These are phyloP conservation scores for Troglohyphantes excavatus DNA, from an alignment of 2,888 invertebrate genomes.

Conservation along the genomic window DNA sequence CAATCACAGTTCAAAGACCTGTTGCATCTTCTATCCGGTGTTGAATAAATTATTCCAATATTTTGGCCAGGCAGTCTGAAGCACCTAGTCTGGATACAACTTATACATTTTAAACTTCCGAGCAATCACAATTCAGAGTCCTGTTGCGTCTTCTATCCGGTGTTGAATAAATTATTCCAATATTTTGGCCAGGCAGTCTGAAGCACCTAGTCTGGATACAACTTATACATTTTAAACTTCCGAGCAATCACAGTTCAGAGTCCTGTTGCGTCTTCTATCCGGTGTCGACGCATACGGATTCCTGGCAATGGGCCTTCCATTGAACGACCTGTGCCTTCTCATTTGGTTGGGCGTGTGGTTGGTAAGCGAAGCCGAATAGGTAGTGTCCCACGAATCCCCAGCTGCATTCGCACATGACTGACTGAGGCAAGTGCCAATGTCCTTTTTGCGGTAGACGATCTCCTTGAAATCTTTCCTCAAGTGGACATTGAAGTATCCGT, in stretches of 20 bases:
- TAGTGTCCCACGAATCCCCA: constrained; percentile 62
- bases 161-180: too few species aligned
- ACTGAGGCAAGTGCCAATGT: constrained; percentile 48
- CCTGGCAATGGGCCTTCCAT: background rate
- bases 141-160: background rate
- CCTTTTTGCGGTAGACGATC: constrained; percentile 72
- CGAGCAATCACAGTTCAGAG: constrained; percentile 34
- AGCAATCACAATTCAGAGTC: background rate
- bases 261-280: constrained; percentile 15
- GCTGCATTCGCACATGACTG: constrained; percentile 29
- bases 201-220: background rate
- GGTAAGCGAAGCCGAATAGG: constrained; percentile 31
- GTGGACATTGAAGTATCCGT: constrained; percentile 83
- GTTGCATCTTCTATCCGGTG: background rate
- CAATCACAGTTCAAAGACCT: background rate
- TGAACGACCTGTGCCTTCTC: constrained; percentile 31
- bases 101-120: too few species aligned
- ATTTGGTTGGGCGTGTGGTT: constrained; percentile 18
- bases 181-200: background rate
- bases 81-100: too few species aligned
- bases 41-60: too few species aligned
- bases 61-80: too few species aligned
- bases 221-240: constrained; percentile 23
- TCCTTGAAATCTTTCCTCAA: constrained; percentile 80
- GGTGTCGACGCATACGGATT: background rate